Conservation (phyloP, 2,888 invertebrate genomes). For the Scotopteryx bipunctaria region DNA sequence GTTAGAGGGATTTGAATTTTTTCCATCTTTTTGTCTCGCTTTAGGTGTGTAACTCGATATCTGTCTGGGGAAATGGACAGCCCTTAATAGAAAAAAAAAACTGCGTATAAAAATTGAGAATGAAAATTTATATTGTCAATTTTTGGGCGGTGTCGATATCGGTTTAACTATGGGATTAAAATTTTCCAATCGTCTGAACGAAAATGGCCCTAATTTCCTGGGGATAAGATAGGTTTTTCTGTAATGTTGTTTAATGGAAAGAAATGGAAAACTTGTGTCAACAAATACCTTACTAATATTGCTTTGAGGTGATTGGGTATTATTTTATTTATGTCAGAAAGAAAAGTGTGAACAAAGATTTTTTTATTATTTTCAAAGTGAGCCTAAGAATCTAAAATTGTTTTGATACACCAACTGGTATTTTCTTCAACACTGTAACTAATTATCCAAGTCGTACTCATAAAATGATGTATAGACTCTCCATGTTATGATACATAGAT, state of each 20-base stretch:
- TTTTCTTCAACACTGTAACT: constrained; percentile 18
- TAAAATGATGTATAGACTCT: constrained; percentile 16
- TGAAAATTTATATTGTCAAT: constrained; percentile 71
- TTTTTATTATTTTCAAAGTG: too few species aligned
- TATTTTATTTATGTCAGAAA: constrained; percentile 15
- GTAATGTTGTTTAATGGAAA: constrained; percentile 22
- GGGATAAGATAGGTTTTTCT: constrained; percentile 19
- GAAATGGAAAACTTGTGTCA: constrained; percentile 37
- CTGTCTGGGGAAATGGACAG: constrained; percentile 70
- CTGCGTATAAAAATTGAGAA: constrained; percentile 64
- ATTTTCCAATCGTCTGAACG: constrained; percentile 8
- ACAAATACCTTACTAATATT: constrained; percentile 32
- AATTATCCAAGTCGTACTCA: constrained; percentile 1
- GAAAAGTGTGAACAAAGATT: too few species aligned
- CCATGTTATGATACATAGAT: constrained; percentile 29
- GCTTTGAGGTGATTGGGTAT: constrained; percentile 22
- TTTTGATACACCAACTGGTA: too few species aligned
- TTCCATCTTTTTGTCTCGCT: constrained; percentile 52
- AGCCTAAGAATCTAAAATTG: too few species aligned
- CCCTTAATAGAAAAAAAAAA: constrained; percentile 79
- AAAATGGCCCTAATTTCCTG: constrained; percentile 23
- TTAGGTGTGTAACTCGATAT: constrained; percentile 73
- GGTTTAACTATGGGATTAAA: constrained; percentile 41
- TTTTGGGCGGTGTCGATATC: constrained; percentile 54
- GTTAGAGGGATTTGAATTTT: constrained; percentile 72